These are phyloP conservation scores for Hermetia illucens DNA, from an alignment of 1,140 invertebrate species.

Conservation along the genomic window DNA sequence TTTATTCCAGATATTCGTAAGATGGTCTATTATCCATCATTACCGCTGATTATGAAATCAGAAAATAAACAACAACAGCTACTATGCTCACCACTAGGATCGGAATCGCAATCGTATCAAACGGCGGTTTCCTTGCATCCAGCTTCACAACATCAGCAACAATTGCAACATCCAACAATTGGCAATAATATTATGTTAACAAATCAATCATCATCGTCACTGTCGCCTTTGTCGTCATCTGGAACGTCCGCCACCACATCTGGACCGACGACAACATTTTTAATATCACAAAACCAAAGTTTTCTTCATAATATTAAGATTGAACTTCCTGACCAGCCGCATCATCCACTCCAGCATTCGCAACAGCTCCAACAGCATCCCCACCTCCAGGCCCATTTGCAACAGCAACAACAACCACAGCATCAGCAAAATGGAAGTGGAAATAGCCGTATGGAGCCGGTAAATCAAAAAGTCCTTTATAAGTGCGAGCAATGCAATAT, in stretches of 20 bases:
- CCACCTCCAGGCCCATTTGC: slow-evolving; percentile 11
- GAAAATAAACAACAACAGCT: slow-evolving; percentile 23
- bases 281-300: background rate
- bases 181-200: background rate
- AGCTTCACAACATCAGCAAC: slow-evolving; percentile 8
- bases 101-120: slow-evolving; percentile 7
- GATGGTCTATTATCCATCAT: slow-evolving; percentile 29
- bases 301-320: slow-evolving; percentile 1
- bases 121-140: background rate
- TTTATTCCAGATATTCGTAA: slow-evolving; percentile 19
- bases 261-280: slow-evolving; percentile 6
- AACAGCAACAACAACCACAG: slow-evolving; percentile 7
- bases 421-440: slow-evolving; percentile 6
- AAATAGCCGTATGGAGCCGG: slow-evolving; percentile 11
- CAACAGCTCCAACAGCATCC: slow-evolving; percentile 15
- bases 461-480: slow-evolving; percentile 24
- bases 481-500: slow-evolving; percentile 41
- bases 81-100: slow-evolving; percentile 11
- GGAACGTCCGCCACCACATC: no score
- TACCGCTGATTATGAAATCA: slow-evolving; percentile 27
- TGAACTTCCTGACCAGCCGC: slow-evolving; percentile 15
- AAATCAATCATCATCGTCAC: slow-evolving; percentile 6
- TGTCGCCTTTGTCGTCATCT: no score
- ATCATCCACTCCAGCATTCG: slow-evolving; percentile 15
- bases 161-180: slow-evolving; percentile 2